Evolutionary conservation across 2,113 vertebrate genomes (phyloP), one percentile per base, ranked within the genome.

Genomic region (Eidolon helvum): DNA sequence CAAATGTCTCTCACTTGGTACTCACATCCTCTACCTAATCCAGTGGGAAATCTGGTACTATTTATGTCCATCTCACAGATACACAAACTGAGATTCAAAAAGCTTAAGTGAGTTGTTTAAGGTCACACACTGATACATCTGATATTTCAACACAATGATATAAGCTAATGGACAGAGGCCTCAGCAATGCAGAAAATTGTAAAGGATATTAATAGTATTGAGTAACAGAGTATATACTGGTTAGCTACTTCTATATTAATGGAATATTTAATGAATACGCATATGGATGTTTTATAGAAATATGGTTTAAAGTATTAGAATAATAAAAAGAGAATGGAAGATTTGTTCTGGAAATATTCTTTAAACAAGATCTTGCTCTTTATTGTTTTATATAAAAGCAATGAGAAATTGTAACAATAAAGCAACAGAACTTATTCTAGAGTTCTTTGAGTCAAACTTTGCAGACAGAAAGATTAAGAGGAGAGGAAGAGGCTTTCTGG

Each of bases 201-300:
- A 35, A 28, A 87, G 6, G 22, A 30, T 65, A 53, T 95, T 92
- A 74, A 69, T 35, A 48, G 2, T 28, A 38, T 30, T 66, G 68
- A 75, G 28, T 50, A 87, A n/a, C 10, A 84, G 69, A 92, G 43
- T 24, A 19, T 40, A 63, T 59, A 24, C 82, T 90, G n/a, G 43
- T 59, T 86, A 69, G 69, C 48, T 59, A 61, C 68, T 90, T 97
- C 87, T 80, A 53, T 85, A 90, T 90, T 96, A 94, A 87, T 92
- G 61, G 80, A 71, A 80, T 96, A 95, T 68, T 95, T 95, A 92
- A 97, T 88, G 87, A 96, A 82, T 89, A 86, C 80, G 85, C n/a
- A 75, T 84, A 86, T 92, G 55, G 48, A 78, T 94, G 40, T 87
- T 96, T 91, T 78, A 92, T 63, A 74, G 79, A 87, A 94, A 93